Evolutionary conservation across 2,888 invertebrate genomes (phyloP), one percentile per base, ranked within the genome.

Genomic region (Parthenolecanium corni): DNA sequence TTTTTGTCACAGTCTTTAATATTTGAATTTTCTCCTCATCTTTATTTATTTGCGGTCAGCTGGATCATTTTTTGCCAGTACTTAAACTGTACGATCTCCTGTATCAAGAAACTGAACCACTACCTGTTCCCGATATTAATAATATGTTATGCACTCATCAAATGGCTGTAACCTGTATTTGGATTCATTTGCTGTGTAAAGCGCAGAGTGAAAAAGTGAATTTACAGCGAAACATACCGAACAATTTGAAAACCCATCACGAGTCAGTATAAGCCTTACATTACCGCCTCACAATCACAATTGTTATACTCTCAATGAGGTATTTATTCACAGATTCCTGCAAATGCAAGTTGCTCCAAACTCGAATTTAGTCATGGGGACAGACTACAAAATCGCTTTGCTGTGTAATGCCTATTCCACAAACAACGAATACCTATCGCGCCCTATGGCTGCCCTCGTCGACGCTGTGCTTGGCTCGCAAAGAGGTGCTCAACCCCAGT

Each of bases 351-450:
- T 61, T 1, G 36, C 61, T 40, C 51, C 61, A 1, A 61, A 61
- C 12, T 49, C 61, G 18, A 61, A 38, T 12, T 25, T 36, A 78
- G 83, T 82, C 40, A 85, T 88, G 82, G 86, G 87, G 1, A 82
- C 85, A 38, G 95, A 95, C 74, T 96, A 86, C 73, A 82, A 90
- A 65, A 90, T 95, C 68, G 89, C 94, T 0, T 77, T 96, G 31
- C 78, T 96, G 1, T 94, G 95, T 74, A 96, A 96, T 76, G 94
- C 95, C 0, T 96, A 89, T 71, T 91, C 91, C 1, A 95, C 94
- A 1, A 93, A 92, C 74, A 86, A 89, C 71, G 93, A 94, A 68
- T 88, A 84, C 72, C 93, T 90, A 72, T 84, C 88, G 11, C 81
- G 91, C 64, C 94, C 93, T 0, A 93, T 96, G 93, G 87, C 87